A percentile compares a stretch with the other conserved stretches of the same genome.
Conservation (phyloP, 2,888 invertebrate genomes). For the Temnothorax ravouxi region DNA sequence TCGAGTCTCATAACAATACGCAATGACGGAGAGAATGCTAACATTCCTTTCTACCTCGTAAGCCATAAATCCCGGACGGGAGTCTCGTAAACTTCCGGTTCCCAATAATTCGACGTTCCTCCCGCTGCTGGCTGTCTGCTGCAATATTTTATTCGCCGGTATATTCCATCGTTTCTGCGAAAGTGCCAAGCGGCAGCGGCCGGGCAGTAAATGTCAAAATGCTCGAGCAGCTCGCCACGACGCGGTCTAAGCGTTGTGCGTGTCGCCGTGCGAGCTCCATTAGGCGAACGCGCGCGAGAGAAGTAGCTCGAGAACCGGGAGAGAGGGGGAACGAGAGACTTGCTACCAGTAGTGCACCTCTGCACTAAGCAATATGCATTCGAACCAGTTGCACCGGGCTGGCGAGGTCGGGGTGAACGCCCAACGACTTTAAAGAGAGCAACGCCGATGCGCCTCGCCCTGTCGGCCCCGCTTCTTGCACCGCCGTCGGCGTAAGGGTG, state of each 20-base stretch:
- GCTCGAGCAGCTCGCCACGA: slow-evolving; percentile 55
- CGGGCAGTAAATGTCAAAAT: slow-evolving; percentile 71
- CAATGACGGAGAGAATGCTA: background rate
- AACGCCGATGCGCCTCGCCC: slow-evolving; percentile 82
- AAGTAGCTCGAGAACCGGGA: slow-evolving; percentile 17
- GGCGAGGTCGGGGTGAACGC: slow-evolving; percentile 86
- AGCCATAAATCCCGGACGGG: slow-evolving; percentile 26
- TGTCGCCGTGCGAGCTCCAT: slow-evolving; percentile 70
- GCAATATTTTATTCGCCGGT: slow-evolving; percentile 41
- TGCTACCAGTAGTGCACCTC: slow-evolving; percentile 83
- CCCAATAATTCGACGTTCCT: slow-evolving; percentile 50
- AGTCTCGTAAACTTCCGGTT: slow-evolving; percentile 55
- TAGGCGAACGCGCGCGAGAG: slow-evolving; percentile 50
- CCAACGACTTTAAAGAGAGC: slow-evolving; percentile 86
- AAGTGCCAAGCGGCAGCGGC: slow-evolving; percentile 59
- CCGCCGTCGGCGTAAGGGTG: slow-evolving; percentile 74
- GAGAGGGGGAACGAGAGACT: slow-evolving; percentile 46
- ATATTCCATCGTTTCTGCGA: slow-evolving; percentile 50
- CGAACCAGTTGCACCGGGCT: slow-evolving; percentile 83
- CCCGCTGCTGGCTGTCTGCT: slow-evolving; percentile 39
- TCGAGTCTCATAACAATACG: background rate
- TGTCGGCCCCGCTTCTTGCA: slow-evolving; percentile 73
- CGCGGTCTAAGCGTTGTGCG: slow-evolving; percentile 54
- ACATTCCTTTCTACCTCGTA: slow-evolving; percentile 39
- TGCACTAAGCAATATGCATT: slow-evolving; percentile 80